Percentiles rank a stretch among this genome's conserved stretches.
Conservation (phyloP, 1,140 invertebrate genomes). For the Macrobrachium rosenbergii region DNA sequence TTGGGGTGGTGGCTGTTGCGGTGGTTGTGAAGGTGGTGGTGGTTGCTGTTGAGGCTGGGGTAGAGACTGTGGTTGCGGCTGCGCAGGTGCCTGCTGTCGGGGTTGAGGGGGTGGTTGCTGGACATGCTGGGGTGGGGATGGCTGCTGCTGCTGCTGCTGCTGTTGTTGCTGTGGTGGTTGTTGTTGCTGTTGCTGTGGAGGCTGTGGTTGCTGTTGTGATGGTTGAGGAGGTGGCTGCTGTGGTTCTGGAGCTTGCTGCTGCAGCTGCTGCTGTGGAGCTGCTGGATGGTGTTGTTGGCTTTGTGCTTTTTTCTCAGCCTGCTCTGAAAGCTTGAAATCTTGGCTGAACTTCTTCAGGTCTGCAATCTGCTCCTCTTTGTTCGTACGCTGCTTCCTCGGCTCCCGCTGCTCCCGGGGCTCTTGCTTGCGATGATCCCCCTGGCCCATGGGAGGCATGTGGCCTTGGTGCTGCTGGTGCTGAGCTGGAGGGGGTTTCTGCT, state of each 20-base stretch:
- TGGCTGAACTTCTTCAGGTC: conserved; percentile 75
- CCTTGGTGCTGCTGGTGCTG: conserved; percentile 69
- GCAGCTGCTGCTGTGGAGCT: conserved; percentile 52
- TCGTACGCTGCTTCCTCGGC: conserved; percentile 35
- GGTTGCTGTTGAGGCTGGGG: conserved; percentile 15
- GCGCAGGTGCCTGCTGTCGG: not conserved
- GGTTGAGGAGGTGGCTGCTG: conserved; percentile 17
- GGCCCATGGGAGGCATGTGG: conserved; percentile 49
- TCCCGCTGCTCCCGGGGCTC: conserved; percentile 57
- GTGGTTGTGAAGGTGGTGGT: conserved; percentile 32
- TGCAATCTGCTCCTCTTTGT: conserved; percentile 71
- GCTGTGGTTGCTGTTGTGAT: not conserved
- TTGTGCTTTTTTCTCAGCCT: conserved; percentile 61
- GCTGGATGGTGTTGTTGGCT: conserved; percentile 25
- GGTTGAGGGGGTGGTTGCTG: not conserved
- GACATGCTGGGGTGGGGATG: not conserved
- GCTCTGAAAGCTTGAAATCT: conserved; percentile 75
- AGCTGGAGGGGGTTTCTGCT: conserved; percentile 68
- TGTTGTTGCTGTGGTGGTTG: conserved; percentile 30
- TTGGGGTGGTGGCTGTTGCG: conserved; percentile 38
- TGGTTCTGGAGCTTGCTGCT: conserved; percentile 36
- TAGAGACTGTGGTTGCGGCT: not conserved
- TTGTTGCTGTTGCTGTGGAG: not conserved
- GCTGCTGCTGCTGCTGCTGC: conserved; percentile 32
- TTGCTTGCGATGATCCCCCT: conserved; percentile 45